These are phyloP conservation scores for Rhorus exstirpatorius DNA, from an alignment of 2,888 invertebrate species.

Conservation along the genomic window DNA sequence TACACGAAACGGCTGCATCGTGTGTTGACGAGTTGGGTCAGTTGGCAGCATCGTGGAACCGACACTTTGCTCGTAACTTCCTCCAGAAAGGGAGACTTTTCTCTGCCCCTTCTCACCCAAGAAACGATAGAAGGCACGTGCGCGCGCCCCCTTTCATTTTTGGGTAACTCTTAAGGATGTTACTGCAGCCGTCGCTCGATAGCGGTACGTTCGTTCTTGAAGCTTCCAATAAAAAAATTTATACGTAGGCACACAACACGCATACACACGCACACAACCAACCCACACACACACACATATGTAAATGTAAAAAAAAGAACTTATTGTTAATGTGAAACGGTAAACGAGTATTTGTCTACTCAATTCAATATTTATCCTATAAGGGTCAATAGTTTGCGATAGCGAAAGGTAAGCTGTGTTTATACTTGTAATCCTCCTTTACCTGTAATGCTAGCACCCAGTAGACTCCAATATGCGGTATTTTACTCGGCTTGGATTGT, in stretches of 20 bases:
- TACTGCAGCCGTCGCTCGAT: conserved; percentile 44
- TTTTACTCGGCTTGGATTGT: conserved; percentile 20
- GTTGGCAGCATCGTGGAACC: conserved; percentile 68
- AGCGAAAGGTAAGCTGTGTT: conserved; percentile 2
- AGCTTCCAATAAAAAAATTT: conserved; percentile 34
- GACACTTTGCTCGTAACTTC: conserved; percentile 30
- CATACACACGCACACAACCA: no score
- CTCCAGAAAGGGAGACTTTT: conserved; percentile 41
- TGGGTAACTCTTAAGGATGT: conserved; percentile 37
- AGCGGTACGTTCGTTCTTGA: not conserved
- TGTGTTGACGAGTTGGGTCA: conserved; percentile 76
- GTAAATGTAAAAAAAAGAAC: not conserved
- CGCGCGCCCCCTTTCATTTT: conserved; percentile 39
- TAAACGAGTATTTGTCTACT: conserved; percentile 14
- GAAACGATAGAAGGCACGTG: conserved; percentile 53
- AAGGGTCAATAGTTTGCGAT: conserved; percentile 10
- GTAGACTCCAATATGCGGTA: conserved; percentile 17
- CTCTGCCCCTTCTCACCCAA: conserved; percentile 8
- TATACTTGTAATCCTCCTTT: conserved; percentile 36
- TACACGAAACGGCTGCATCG: conserved; percentile 70
- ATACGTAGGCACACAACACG: no score
- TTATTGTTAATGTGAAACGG: not conserved
- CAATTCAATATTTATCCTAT: conserved; percentile 17
- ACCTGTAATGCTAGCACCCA: conserved; percentile 22
- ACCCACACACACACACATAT: not conserved